Evolutionary conservation across 2,113 vertebrate species (phyloP), one percentile per base, ranked within the genome.

Genomic region (Dasypus novemcinctus): DNA sequence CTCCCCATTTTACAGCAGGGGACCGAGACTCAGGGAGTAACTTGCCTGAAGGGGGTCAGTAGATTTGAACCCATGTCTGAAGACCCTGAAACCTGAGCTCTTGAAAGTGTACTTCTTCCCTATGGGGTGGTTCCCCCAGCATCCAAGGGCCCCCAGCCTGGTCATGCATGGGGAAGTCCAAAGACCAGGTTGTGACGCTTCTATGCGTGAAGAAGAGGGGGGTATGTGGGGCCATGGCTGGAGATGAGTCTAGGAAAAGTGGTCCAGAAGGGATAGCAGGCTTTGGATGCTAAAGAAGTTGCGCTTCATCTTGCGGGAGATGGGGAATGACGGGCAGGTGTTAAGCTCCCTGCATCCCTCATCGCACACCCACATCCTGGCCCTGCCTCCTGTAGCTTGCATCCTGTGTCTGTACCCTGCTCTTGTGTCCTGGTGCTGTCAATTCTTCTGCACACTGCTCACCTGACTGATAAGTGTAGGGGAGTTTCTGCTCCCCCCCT

Each of bases 71-170:
- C 25, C 52, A 31, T 3, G 36, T 57, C 66, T 59, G 63, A 78
- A 46, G 68, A 69, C 25, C 20, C n/a, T 9, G 12, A 61, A 74
- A 27, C 17, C 38, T 27, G 33, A 66, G 46, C 20, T 66, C 14
- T 49, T 29, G 46, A 21, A 25, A 23, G 4, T 7, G 49, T 81
- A 5, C 36, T 93, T 25, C 63, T 21, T 64, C 80, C 63, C 12
- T 69, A 27, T 5, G 41, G 63, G 43, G 43, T 17, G 41, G 41
- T 23, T 74, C 71, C 71, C 71, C 38, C 29, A 25, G 13, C 38
- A 43, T 27, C 15, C 0, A 0, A 43, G 7, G 7, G 4, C 15
- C 14, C 8, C 7, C 11, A 1, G 4, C 43, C 52, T 52, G 36
- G 23, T 49, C 81, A 82, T 49, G 15, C 31, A 6, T 41, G 33